Evolutionary conservation across 2,113 vertebrate genomes (phyloP), one percentile per base, ranked within the genome.

Genomic region (Pterophyllum scalare): DNA sequence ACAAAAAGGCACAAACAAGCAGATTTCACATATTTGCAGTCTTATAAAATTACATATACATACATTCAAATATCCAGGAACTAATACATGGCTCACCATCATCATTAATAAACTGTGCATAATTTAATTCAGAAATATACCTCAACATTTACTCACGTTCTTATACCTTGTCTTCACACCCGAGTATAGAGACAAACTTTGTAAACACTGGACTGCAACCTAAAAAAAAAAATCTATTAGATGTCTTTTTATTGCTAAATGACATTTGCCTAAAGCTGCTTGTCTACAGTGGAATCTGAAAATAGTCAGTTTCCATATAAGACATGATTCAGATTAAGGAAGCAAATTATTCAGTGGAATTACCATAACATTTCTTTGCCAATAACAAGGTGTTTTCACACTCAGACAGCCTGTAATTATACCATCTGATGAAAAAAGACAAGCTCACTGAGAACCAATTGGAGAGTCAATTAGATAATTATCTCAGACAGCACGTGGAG

Each of bases 1-100:
- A 81, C 22, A n/a, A 79, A 65, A 72, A 58, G 28, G 31, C 82
- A 81, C 13, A 56, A 75, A 89, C 9, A 15, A 20, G 56, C 76
- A 77, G 11, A 60, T 78, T 64, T 64, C 26, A 82, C 46, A 65
- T n/a, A 84, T 9, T 38, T 54, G 54, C 20, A 79, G 10, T 11
- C 43, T 61, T 35, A 43, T 24, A 49, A 43, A 86, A 33, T n/a
- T 22, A 46, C 11, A 49, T 40, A 13, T 33, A 6, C 61, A 52
- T 22, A 26, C 14, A 67, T 35, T 75, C 9, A 40, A 22, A 74
- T 54, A 28, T 14, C 19, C 24, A 49, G 9, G 26, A 57, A 60
- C 11, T n/a, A 12, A 58, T 58, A 58, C 3, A 5, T 12, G 10
- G 9, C 11, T 22, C n/a, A 22, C n/a, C 10, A 2, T 57, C 56